Base-by-base conservation (phyloP, 2,888 invertebrate species). In the Epinotia demarniana region DNA sequence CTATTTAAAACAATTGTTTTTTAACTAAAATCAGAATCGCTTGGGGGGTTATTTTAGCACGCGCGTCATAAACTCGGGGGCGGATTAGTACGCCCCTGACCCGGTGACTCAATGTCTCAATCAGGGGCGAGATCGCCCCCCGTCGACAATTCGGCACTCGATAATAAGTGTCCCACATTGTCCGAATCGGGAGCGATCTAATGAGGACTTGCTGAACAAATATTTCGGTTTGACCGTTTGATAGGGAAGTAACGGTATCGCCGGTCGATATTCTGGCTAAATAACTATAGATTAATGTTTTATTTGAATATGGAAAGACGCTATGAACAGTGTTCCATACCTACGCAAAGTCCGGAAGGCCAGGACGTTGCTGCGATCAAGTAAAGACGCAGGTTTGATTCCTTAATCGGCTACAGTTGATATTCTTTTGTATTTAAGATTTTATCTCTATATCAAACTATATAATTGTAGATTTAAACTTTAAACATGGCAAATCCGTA, bases 21-120 rank as follows among this genome's bases (percentile, higher is more conserved):
- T 18, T 2, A 70, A 23, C 16, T 33, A 39, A 49, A 60, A 19
- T 61, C 53, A n/a, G 58, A 64, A 53, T 46, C 19, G 69, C 63
- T 27, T 69, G 57, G 39, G 62, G 70, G 53, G 63, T 62, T 71
- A 77, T 77, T 73, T 58, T 66, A 53, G 64, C 49, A 69, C 43
- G 39, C 46, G 67, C 67, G 63, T 79, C 82, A 81, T 84, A 85
- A 88, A 83, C 79, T 82, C 85, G 81, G 85, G 87, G 89, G 90
- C 84, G 89, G 87, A 86, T 86, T 87, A 86, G 70, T 49, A 69
- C 84, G 85, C 89, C 90, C 90, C 88, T 92, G 92, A 92, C 92
- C 92, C 84, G 85, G 90, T 92, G 90, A 90, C 92, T 90, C 85
- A 83, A 88, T 86, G 86, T 87, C 91, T 92, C 91, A 90, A 92